Conservation (phyloP, 2,888 invertebrate genomes). For the Pelosia muscerda region DNA sequence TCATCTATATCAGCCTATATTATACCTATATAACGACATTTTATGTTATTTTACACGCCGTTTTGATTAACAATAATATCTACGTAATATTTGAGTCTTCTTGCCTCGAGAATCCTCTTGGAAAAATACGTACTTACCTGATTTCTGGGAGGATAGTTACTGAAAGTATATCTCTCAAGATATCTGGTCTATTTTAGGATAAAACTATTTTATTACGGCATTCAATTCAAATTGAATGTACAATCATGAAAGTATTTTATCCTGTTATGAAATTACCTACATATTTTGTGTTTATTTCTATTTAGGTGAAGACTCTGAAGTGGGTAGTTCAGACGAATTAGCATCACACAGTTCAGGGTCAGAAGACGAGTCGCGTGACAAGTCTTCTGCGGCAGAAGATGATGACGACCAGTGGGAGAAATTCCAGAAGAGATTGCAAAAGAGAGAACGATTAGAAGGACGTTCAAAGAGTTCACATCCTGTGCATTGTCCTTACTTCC, state of each 20-base stretch:
- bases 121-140: no score
- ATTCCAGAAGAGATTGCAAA: constrained; percentile 95
- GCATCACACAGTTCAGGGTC: constrained; percentile 81
- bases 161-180: no score
- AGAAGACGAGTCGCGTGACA: constrained; percentile 87
- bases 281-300: background rate
- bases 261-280: background rate
- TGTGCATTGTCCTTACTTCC: constrained; percentile 99
- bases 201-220: no score
- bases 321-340: constrained; percentile 77
- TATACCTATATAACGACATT: no score
- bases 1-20: no score
- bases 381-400: constrained; percentile 88
- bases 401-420: constrained; percentile 98
- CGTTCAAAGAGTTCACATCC: constrained; percentile 97
- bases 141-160: no score
- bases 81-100: no score
- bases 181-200: no score
- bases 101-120: no score
- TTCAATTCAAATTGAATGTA: no score
- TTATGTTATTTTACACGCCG: no score
- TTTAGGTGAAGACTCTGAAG: constrained; percentile 78
- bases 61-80: no score
- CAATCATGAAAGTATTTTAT: background rate
- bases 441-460: constrained; percentile 96